These are phyloP conservation scores for Lochmaea capreae DNA, from an alignment of 2,888 invertebrate species.

Conservation along the genomic window DNA sequence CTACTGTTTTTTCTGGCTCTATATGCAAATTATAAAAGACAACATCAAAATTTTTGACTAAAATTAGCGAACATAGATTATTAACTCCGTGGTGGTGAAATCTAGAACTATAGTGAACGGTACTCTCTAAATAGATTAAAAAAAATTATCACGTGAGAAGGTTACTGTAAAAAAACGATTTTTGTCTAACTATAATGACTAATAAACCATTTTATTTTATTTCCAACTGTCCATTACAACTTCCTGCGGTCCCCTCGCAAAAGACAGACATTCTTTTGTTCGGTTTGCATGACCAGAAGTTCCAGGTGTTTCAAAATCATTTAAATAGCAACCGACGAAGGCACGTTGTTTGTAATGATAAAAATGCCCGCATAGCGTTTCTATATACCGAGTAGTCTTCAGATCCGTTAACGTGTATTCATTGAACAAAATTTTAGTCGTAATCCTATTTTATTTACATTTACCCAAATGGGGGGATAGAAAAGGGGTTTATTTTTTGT, in stretches of 20 bases:
- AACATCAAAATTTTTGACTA: too few relatives aligned
- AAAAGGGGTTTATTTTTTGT: too few relatives aligned
- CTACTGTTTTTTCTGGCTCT: too few relatives aligned
- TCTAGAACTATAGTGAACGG: too few relatives aligned
- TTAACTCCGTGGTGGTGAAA: too few relatives aligned
- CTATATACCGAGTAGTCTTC: neutral
- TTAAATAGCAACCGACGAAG: neutral
- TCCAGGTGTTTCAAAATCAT: conserved; percentile 7
- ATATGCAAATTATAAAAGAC: too few relatives aligned
- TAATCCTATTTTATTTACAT: too few relatives aligned
- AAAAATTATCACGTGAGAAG: neutral
- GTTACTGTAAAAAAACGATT: too few relatives aligned
- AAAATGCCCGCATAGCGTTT: neutral
- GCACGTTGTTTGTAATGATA: neutral
- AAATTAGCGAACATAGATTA: too few relatives aligned
- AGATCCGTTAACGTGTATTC: neutral
- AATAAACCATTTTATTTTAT: neutral
- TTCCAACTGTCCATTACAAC: neutral
- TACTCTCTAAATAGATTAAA: neutral
- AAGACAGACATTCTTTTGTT: neutral
- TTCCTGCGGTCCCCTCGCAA: conserved; percentile 2
- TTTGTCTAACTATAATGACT: neutral
- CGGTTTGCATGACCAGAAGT: conserved; percentile 6
- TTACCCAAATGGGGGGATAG: too few relatives aligned
- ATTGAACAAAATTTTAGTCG: too few relatives aligned